Base-by-base conservation (phyloP, 2,113 vertebrate genomes). In the Python bivittatus region DNA sequence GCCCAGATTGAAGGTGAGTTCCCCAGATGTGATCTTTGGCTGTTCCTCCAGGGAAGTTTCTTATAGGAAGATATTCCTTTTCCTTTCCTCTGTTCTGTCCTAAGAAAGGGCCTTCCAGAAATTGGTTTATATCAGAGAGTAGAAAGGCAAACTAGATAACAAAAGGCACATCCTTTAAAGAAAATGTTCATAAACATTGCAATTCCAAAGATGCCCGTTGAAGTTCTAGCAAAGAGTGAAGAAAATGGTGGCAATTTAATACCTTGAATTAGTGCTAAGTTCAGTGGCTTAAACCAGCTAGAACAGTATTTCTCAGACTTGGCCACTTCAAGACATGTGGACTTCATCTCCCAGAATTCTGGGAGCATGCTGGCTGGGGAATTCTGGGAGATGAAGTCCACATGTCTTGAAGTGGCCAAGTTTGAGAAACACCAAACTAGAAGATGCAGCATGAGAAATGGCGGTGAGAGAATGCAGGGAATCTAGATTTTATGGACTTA, bases 1-100 rank as follows among this genome's bases (percentile, higher is more conserved):
- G 57, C 88, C 94, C 87, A 89, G 88, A 90, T 93, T 96, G 61
- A 96, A 96, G 97, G 97, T 97, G 94, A 94, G 97, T 88, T 1
- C 4, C 7, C 8, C 2, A 15, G 1, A 3, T 6, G 3, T 8
- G 90, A 29, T 22, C 8, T 57, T 13, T 72, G 38, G 15, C 38
- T 83, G 8, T 15, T 44, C 4, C 27, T 1, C 2, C 12, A 1
- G 90, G 9, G 27, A 13, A 1, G 12, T 13, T 90, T 54, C 20
- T 25, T n/a, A 4, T 4, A 13, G 33, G 23, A n/a, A 9, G 29
- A 6, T 4, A 4, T 25, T 29, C 4, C 17, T 20, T 54, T 58
- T 4, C 38, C 10, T 9, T 33, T 10, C 61, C 15, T 42, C 11
- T 10, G 7, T 20, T 57, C 6, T 48, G 23, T 56, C 79, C 5